Percentiles rank a stretch among this genome's conserved stretches.
Conservation (phyloP, 2,888 invertebrate species). For the Nymphalis urticae region DNA sequence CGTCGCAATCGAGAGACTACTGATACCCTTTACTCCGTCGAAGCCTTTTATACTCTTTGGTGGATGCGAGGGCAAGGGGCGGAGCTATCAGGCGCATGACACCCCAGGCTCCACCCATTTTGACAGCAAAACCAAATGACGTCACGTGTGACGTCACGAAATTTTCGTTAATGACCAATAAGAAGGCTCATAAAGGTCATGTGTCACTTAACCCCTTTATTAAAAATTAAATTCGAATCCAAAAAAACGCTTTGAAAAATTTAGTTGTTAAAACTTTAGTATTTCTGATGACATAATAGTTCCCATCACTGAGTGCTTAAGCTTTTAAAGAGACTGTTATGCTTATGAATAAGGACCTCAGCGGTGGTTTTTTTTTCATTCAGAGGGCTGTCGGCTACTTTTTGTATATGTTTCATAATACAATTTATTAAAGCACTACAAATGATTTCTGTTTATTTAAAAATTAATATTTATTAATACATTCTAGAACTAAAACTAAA, state of each 20-base stretch:
- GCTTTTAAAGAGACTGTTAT: too few species aligned
- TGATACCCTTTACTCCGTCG: conserved; percentile 38
- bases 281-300: too few species aligned
- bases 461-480: too few species aligned
- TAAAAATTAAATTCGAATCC: neutral
- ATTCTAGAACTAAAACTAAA: too few species aligned
- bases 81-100: conserved; percentile 58
- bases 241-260: neutral
- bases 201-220: neutral
- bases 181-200: conserved; percentile 16
- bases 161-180: conserved; percentile 34
- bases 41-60: conserved; percentile 62
- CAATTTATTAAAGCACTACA: too few species aligned
- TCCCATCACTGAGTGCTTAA: too few species aligned
- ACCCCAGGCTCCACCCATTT: conserved; percentile 63
- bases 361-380: too few species aligned
- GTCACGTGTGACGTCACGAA: conserved; percentile 54
- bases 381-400: too few species aligned
- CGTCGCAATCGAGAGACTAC: conserved; percentile 45
- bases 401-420: too few species aligned
- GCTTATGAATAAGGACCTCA: too few species aligned
- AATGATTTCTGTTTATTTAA: too few species aligned
- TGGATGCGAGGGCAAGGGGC: conserved; percentile 55
- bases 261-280: too few species aligned
- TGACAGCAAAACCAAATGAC: conserved; percentile 51